Base-by-base conservation (phyloP, 30 jellyfish, hydroid and myxozoan genomes). In the Pelagia noctiluca region DNA sequence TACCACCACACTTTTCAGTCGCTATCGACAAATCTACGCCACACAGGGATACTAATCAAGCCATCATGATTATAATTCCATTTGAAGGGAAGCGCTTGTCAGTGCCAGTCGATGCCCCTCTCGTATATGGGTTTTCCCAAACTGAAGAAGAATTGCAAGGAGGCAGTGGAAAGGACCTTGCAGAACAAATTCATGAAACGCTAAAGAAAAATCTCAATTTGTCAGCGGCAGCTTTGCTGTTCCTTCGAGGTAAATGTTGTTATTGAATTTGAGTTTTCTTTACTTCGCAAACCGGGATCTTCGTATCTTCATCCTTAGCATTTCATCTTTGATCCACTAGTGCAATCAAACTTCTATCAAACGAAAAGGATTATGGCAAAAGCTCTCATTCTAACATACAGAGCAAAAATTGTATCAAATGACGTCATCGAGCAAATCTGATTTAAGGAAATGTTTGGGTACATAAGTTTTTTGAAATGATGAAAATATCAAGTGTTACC, bases 11-110 rank as follows among this genome's bases (percentile, higher is more conserved):
- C 70, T 53, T 60, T 53, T 30, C 89, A 7, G 38, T 77, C 3
- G 89, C 89, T 29, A 25, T 32, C 0, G 89, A 77, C 86, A 77
- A 77, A 38, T 77, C 89, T 13, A 77, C 89, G 4, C 86, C 89
- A 7, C 30, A 11, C 30, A 84, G 85, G 3, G 89, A 77, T n/a
- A 77, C 89, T 18, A 77, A 77, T 60, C 86, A 77, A 29, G 89
- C 89, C 16, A 53, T 77, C 10, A 32, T 77, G 84, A 3, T 77
- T n/a, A 2, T 26, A 35, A 21, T 32, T 84, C 84, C 75, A 77
- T 22, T 47, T 25, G 87, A 21, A 50, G 26, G 80, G 19, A 66
- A 30, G 33, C 80, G 80, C 10, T 11, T 66, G 10, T 24, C 83
- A 11, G 31, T 75, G 83, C 87, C 87, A 47, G 26, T 75, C 25